Conservation (phyloP, 2,113 vertebrate genomes). For the Larimichthys crocea region DNA sequence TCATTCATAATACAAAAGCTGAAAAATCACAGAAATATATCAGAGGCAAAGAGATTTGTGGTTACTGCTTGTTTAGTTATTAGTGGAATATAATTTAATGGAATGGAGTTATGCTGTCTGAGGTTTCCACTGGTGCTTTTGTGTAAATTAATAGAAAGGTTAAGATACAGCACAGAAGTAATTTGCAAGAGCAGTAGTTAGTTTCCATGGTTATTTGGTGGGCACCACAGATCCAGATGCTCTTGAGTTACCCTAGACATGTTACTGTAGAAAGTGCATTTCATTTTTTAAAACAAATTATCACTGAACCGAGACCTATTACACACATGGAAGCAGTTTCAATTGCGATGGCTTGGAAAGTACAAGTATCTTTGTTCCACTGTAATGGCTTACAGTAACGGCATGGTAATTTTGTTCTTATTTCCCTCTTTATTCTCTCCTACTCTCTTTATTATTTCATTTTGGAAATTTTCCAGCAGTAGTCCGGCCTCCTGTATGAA, state of each 20-base stretch:
- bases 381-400: constrained; percentile 65
- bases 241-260: constrained; percentile 69
- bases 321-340: constrained; percentile 77
- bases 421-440: constrained; percentile 58
- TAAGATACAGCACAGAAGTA: constrained; percentile 6
- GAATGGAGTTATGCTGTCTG: constrained; percentile 23
- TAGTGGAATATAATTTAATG: constrained; percentile 21
- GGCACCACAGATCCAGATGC: constrained; percentile 69
- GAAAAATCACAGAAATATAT: background rate
- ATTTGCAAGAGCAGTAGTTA: constrained; percentile 39
- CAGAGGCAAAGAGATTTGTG: background rate
- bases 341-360: constrained; percentile 44
- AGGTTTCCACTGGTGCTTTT: constrained; percentile 16
- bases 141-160: constrained; percentile 33
- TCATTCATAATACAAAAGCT: background rate
- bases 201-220: constrained; percentile 75
- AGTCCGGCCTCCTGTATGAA: constrained; percentile 62
- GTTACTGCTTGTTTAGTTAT: constrained; percentile 11
- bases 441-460: constrained; percentile 69
- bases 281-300: constrained; percentile 80
- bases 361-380: constrained; percentile 58
- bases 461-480: constrained; percentile 68
- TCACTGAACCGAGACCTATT: constrained; percentile 66
- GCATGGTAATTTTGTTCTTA: constrained; percentile 37
- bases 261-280: constrained; percentile 70